Conservation (phyloP, 2,888 invertebrate genomes). For the Mechanitis mazaeus region DNA sequence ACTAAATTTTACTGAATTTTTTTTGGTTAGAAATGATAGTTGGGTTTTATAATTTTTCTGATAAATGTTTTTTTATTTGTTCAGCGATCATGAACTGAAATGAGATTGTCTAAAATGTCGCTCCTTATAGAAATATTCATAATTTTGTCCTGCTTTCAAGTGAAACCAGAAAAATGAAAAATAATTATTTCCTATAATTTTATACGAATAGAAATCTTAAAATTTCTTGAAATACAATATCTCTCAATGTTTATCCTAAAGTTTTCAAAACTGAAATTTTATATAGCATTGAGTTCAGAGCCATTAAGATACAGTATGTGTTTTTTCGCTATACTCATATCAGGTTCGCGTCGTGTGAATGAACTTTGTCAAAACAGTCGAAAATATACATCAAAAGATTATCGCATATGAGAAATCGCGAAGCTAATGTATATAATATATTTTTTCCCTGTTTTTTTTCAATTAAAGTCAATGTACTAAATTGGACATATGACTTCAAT, state of each 20-base stretch:
- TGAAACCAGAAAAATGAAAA: no score
- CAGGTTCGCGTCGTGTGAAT: slow-evolving; percentile 11
- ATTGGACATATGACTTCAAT: no score
- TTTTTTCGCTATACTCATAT: slow-evolving; percentile 1
- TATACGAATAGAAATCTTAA: no score
- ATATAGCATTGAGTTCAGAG: slow-evolving; percentile 1
- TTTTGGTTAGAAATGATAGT: no score
- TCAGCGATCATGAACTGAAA: not conserved
- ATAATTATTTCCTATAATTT: no score
- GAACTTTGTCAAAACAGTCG: slow-evolving; percentile 14
- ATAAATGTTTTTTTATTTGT: no score
- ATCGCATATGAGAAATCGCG: not conserved
- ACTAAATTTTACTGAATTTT: no score
- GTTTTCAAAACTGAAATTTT: not conserved
- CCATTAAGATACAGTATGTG: slow-evolving; percentile 1
- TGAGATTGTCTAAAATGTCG: not conserved
- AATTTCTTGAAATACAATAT: not conserved
- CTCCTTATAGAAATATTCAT: no score
- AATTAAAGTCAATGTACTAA: not conserved
- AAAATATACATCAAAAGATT: slow-evolving; percentile 1
- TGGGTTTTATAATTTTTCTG: not conserved
- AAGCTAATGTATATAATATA: not conserved
- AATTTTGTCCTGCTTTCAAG: no score
- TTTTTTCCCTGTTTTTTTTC: not conserved
- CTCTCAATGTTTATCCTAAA: not conserved